These are phyloP conservation scores for Polyodon spathula DNA, from an alignment of 2,113 vertebrate species.

Conservation along the genomic window DNA sequence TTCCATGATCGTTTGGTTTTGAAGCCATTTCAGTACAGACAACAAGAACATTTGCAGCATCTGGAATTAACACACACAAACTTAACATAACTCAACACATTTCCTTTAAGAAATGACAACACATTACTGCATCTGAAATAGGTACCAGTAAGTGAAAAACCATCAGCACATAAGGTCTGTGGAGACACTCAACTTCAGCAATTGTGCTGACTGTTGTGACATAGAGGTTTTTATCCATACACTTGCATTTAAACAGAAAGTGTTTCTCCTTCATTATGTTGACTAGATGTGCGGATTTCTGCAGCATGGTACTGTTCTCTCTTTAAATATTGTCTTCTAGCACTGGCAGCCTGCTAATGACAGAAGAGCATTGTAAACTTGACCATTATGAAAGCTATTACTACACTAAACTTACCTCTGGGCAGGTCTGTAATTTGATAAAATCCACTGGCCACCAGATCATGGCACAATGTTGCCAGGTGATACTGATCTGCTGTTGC, in stretches of 20 bases:
- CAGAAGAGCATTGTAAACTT: neutral
- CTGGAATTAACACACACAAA: slow-evolving; percentile 43
- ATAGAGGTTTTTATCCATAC: too few species aligned
- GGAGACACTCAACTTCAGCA: too few species aligned
- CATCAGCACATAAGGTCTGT: too few species aligned
- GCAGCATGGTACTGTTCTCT: too few species aligned
- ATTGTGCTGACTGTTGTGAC: too few species aligned
- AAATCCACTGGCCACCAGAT: slow-evolving; percentile 71
- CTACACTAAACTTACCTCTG: slow-evolving; percentile 64
- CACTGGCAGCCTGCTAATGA: neutral
- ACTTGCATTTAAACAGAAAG: too few species aligned
- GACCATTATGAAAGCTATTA: neutral
- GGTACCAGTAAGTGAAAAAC: too few species aligned
- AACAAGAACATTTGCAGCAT: slow-evolving; percentile 86
- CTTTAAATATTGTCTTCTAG: neutral
- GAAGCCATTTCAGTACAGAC: slow-evolving; percentile 66
- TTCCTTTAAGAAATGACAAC: neutral
- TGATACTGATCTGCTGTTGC: slow-evolving; percentile 94
- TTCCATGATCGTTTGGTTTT: slow-evolving; percentile 70
- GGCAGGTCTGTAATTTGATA: slow-evolving; percentile 79
- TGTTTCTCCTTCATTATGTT: too few species aligned
- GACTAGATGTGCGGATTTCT: too few species aligned
- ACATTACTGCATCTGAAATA: too few species aligned
- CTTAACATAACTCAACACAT: neutral
- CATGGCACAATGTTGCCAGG: slow-evolving; percentile 78